Percentiles rank a stretch among this genome's conserved stretches.
These are phyloP conservation scores for Epiblema foenella DNA, from an alignment of 2,888 invertebrate species.

Conservation along the genomic window DNA sequence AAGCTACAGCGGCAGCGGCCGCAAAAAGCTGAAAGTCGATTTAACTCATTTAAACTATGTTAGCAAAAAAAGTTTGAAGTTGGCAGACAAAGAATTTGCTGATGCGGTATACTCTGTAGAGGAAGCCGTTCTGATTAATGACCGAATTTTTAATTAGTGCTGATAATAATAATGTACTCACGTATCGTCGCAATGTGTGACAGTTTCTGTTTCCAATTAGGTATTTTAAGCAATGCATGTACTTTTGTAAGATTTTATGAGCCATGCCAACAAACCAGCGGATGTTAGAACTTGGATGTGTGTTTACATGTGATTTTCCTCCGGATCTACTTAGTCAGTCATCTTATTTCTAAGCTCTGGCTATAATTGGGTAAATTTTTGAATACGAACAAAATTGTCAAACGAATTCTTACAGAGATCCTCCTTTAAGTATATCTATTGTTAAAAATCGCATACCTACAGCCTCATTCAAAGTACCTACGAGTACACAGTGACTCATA, in stretches of 20 bases:
- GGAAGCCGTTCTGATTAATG: slow-evolving; percentile 22
- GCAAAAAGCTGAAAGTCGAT: slow-evolving; percentile 37
- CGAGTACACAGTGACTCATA: no score
- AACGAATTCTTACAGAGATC: not conserved
- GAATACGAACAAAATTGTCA: no score
- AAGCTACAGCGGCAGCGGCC: slow-evolving; percentile 15
- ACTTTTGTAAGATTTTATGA: no score
- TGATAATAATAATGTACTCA: not conserved
- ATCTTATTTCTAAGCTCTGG: no score
- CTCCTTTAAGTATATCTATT: not conserved
- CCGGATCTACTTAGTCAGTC: no score
- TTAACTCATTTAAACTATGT: slow-evolving; percentile 35
- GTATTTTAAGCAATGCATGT: no score
- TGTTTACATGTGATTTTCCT: no score
- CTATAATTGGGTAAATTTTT: no score
- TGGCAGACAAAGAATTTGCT: slow-evolving; percentile 28
- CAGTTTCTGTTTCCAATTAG: not conserved
- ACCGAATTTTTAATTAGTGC: slow-evolving; percentile 2
- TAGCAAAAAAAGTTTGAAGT: slow-evolving; percentile 12
- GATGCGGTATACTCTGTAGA: slow-evolving; percentile 13
- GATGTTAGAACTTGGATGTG: no score
- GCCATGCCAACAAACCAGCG: no score
- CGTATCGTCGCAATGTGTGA: not conserved
- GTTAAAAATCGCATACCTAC: no score
- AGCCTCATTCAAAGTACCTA: no score